These are phyloP conservation scores for Syrrhaptes paradoxus DNA, from an alignment of 2,113 vertebrate species.

Conservation along the genomic window DNA sequence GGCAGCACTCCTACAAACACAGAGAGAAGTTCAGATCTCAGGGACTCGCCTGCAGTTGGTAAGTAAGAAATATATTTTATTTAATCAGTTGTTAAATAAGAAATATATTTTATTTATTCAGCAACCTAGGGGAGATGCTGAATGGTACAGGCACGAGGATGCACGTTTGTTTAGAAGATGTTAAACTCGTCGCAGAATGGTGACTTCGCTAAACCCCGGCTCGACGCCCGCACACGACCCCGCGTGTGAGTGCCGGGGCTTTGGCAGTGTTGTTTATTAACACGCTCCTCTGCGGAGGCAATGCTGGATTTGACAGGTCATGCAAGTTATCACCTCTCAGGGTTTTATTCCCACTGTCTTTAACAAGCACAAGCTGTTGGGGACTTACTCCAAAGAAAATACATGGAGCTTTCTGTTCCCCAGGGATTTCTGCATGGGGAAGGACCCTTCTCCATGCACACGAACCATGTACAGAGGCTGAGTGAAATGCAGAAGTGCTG, in stretches of 20 bases:
- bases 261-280: neutral
- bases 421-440: neutral
- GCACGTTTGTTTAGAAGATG: neutral
- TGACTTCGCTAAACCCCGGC: fast-evolving
- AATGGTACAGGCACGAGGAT: neutral
- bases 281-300: fast-evolving
- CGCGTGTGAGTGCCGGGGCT: fast-evolving
- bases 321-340: neutral
- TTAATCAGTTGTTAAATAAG: neutral
- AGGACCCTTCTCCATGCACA: neutral
- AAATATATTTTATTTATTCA: neutral
- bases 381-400: neutral
- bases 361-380: neutral
- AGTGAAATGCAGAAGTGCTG: neutral
- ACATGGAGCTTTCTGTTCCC: neutral
- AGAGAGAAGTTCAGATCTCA: neutral
- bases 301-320: neutral
- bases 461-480: fast-evolving
- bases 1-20: neutral
- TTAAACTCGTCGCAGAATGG: fast-evolving
- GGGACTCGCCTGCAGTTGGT: neutral
- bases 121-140: neutral
- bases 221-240: fast-evolving
- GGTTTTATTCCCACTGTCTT: neutral
- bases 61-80: neutral